A percentile compares a stretch with the other conserved stretches of the same genome.
Evolutionary conservation across 2,888 invertebrate genomes (phyloP).

Genomic region (Drosophila pseudotalamancana): DNA sequence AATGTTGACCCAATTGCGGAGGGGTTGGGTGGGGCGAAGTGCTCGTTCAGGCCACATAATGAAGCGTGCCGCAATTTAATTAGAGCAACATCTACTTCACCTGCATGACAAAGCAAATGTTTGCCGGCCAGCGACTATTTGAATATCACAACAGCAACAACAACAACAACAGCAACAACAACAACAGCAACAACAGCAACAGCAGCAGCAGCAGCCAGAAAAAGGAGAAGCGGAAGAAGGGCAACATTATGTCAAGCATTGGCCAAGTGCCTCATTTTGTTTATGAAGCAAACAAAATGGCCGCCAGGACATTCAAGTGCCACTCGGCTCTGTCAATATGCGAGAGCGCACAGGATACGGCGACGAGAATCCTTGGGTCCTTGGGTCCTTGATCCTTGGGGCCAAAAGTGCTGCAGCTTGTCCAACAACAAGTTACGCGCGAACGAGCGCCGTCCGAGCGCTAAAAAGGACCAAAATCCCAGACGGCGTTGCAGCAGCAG

Average conservation of each 20-base stretch:
- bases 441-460: slow-evolving; percentile 58
- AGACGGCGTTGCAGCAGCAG: background rate
- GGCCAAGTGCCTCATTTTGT: slow-evolving; percentile 72
- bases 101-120: slow-evolving; percentile 73
- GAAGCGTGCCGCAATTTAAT: slow-evolving; percentile 70
- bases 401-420: background rate
- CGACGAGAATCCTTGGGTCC: background rate
- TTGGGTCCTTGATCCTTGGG: too few species aligned
- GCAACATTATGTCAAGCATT: slow-evolving; percentile 60
- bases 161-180: slow-evolving; percentile 10
- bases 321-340: slow-evolving; percentile 36
- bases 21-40: background rate
- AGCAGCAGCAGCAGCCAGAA: too few species aligned
- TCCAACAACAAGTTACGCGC: slow-evolving; percentile 67
- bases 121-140: background rate
- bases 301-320: slow-evolving; percentile 27
- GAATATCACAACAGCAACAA: background rate
- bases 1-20: slow-evolving; percentile 17
- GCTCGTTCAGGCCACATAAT: slow-evolving; percentile 52
- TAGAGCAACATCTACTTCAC: slow-evolving; percentile 72
- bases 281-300: slow-evolving; percentile 69
- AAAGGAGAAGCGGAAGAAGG: too few species aligned
- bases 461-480: slow-evolving; percentile 34
- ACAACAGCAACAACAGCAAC: slow-evolving; percentile 14
- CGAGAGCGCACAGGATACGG: background rate